A percentile compares a stretch with the other conserved stretches of the same genome.
phyloP scores from a whole-genome alignment of 92 coral and sea anemone species.

The Paramuricea clavata region DNA sequence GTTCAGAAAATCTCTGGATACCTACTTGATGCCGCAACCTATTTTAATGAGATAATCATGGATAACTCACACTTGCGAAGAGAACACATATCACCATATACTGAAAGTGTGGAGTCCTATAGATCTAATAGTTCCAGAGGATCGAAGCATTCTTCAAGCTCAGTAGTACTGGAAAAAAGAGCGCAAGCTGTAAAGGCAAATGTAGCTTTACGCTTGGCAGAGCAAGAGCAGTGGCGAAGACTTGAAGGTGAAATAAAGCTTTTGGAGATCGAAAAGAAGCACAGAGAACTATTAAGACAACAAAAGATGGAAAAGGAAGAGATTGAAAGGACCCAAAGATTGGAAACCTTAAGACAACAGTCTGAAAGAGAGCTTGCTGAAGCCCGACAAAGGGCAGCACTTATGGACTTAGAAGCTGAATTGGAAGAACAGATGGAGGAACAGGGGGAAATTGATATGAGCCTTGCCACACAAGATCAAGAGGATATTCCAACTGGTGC shows the following conservation, averaged over 20 bases:
- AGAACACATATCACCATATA: background rate
- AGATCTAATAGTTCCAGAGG: conserved; percentile 20
- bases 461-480: background rate
- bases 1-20: no score
- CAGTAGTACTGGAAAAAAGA: background rate
- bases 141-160: conserved; percentile 3
- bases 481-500: background rate
- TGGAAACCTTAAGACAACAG: no score
- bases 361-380: conserved; percentile 50
- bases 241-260: conserved; percentile 42
- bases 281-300: no score
- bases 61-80: no score
- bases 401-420: conserved; percentile 43
- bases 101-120: background rate
- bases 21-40: background rate
- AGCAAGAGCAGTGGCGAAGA: conserved; percentile 10
- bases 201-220: conserved; percentile 37
- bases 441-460: conserved; percentile 11
- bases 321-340: no score
- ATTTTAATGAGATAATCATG: background rate
- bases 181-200: conserved; percentile 29
- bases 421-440: conserved; percentile 43
- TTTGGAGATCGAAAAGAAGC: conserved; percentile 23
- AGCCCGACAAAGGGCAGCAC: conserved; percentile 47
- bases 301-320: no score